phyloP scores from a whole-genome alignment of 2,888 invertebrate genomes.

The Standfussiana lucernea region DNA sequence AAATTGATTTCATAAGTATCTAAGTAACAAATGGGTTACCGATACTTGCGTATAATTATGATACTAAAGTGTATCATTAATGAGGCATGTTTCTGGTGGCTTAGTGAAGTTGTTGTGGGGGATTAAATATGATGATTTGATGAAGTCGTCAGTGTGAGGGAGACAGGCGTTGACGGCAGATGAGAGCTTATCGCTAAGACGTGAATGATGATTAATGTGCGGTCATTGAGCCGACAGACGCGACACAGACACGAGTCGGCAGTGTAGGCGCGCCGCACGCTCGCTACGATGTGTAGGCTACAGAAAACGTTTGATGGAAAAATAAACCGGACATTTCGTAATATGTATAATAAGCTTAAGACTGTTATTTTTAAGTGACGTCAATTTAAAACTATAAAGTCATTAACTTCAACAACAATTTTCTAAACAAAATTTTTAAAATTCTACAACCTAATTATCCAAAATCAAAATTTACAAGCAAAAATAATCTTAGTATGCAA shows the following conservation, averaged over 20 bases:
- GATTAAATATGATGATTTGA: slow-evolving; percentile 57
- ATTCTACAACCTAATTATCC: slow-evolving; percentile 26
- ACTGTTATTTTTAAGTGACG: neutral
- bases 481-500: slow-evolving; percentile 61
- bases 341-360: neutral
- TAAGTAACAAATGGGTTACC: slow-evolving; percentile 63
- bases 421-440: slow-evolving; percentile 6
- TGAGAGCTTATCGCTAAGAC: slow-evolving; percentile 66
- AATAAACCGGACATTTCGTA: neutral
- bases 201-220: slow-evolving; percentile 70
- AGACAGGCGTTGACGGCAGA: slow-evolving; percentile 64
- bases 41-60: slow-evolving; percentile 65
- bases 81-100: slow-evolving; percentile 35
- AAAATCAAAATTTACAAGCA: slow-evolving; percentile 35
- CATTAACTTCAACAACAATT: slow-evolving; percentile 1
- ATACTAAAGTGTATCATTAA: slow-evolving; percentile 51
- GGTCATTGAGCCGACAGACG: slow-evolving; percentile 51
- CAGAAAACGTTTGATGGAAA: neutral
- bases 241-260: slow-evolving; percentile 9
- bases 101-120: slow-evolving; percentile 30
- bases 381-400: slow-evolving; percentile 10
- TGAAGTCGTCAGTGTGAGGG: slow-evolving; percentile 57
- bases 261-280: slow-evolving; percentile 16
- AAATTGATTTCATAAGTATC: slow-evolving; percentile 68
- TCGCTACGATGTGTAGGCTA: slow-evolving; percentile 1